phyloP scores from a whole-genome alignment of 2,888 invertebrate genomes.

The Yponomeuta malinellus region DNA sequence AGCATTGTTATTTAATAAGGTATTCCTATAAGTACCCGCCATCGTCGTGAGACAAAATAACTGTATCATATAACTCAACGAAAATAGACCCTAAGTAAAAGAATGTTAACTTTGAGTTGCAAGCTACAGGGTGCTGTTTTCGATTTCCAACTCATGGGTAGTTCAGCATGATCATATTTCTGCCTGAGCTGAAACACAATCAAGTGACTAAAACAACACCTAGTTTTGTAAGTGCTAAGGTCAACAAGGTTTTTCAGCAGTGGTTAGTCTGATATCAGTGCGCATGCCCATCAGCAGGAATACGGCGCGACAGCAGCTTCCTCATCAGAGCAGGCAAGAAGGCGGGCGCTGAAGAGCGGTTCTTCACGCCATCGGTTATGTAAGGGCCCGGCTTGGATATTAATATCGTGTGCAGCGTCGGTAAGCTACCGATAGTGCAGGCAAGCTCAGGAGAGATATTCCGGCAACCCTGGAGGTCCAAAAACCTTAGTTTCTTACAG shows the following conservation, averaged over 20 bases:
- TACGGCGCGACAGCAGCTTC: constrained; percentile 34
- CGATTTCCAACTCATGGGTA: too few relatives aligned
- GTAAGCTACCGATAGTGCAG: constrained; percentile 50
- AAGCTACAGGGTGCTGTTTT: too few relatives aligned
- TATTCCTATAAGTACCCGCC: too few relatives aligned
- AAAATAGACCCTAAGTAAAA: too few relatives aligned
- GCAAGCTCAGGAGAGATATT: constrained; percentile 65
- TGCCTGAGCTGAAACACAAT: too few relatives aligned
- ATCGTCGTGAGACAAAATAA: too few relatives aligned
- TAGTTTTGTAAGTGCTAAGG: too few relatives aligned
- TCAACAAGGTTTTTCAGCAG: background rate
- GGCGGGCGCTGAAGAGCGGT: constrained; percentile 51
- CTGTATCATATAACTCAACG: too few relatives aligned
- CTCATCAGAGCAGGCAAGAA: constrained; percentile 58
- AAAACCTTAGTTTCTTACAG: constrained; percentile 69
- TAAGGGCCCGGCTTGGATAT: constrained; percentile 68
- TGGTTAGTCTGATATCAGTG: background rate
- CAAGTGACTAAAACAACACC: too few relatives aligned
- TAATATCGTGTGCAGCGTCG: constrained; percentile 61
- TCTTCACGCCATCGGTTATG: constrained; percentile 53
- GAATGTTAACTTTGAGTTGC: too few relatives aligned
- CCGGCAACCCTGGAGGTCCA: constrained; percentile 76
- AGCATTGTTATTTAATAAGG: too few relatives aligned
- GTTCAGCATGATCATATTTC: too few relatives aligned
- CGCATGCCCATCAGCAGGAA: background rate